phyloP scores from a whole-genome alignment of 1,140 invertebrate species.

The Achatina immaculata region DNA sequence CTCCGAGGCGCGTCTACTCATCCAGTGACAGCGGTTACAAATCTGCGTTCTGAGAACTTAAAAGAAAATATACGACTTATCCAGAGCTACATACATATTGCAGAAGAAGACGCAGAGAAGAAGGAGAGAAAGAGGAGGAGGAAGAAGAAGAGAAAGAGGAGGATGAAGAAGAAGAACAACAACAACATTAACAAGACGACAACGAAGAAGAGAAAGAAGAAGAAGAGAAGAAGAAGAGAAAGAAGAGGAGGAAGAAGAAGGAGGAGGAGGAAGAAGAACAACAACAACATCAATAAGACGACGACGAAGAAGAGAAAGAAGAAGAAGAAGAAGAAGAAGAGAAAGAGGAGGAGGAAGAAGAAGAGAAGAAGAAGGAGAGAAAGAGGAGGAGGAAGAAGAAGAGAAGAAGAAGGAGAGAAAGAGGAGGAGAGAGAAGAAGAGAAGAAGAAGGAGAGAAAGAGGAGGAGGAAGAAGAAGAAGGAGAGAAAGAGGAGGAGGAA shows the following conservation, averaged over 20 bases:
- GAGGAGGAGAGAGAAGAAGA: background rate
- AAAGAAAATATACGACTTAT: too few relatives aligned
- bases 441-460: background rate
- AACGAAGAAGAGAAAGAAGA: background rate
- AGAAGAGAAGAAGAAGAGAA: too few relatives aligned
- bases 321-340: background rate
- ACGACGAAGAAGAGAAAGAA: background rate
- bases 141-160: background rate
- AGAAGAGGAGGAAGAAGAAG: background rate
- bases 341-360: background rate
- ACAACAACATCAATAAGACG: background rate
- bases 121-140: background rate
- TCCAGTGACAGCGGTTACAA: too few relatives aligned
- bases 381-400: background rate
- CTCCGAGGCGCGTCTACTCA: too few relatives aligned
- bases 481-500: background rate
- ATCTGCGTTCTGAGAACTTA: too few relatives aligned
- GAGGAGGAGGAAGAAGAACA: constrained; percentile 3
- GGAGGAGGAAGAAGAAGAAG: background rate
- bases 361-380: constrained; percentile 11
- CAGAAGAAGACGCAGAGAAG: too few relatives aligned
- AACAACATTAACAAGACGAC: background rate
- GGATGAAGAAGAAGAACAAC: background rate
- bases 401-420: background rate
- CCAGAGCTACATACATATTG: too few relatives aligned